Base-by-base conservation (phyloP, 2,113 vertebrate species). In the Petrocephalus microphthalmus region DNA sequence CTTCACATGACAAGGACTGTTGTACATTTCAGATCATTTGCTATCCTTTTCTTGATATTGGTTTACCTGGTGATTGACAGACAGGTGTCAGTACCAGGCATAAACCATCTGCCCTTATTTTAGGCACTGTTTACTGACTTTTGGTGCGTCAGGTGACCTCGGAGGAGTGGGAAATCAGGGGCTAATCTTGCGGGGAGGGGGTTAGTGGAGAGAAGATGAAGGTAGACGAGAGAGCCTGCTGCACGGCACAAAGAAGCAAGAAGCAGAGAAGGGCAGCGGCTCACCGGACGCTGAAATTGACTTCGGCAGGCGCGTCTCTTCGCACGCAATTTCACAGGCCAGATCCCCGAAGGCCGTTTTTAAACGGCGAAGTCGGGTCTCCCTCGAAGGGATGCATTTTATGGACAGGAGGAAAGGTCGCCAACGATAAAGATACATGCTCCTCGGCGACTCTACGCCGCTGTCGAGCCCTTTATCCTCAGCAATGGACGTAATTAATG, bases 231-330 rank as follows among this genome's bases (percentile, higher is more conserved):
- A 83, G 2, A 49, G 67, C 49, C 20, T 78, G n/a, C 64, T 53
- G 87, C 64, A 52, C 47, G 2, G 57, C 13, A 57, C 22, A 47
- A 25, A 33, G 37, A 17, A 37, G 33, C 29, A 37, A n/a, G 71
- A 42, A 19, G 71, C 29, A 1, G 71, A 78, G 17, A 19, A 10
- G 13, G 67, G 15, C 25, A 37, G 25, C 20, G 29, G 29, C n/a
- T 47, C 47, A 54, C n/a, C 25, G 51, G 87, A 87, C 67, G 87
- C 87, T 87, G 64, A 87, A 81, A 87, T 78, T 87, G 67, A 78
- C 49, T 85, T 22, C 7, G 51, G 49, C 7, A 7, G 51, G 8
- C 81, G 84, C 15, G 42, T 84, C 49, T 67, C 42, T 51, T 49
- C 64, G 67, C 86, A 74, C 74, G 29, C 64, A 87, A 87, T 87